These are phyloP conservation scores for Corydoras sp. DNA, from an alignment of 2,113 vertebrate species.

Conservation along the genomic window DNA sequence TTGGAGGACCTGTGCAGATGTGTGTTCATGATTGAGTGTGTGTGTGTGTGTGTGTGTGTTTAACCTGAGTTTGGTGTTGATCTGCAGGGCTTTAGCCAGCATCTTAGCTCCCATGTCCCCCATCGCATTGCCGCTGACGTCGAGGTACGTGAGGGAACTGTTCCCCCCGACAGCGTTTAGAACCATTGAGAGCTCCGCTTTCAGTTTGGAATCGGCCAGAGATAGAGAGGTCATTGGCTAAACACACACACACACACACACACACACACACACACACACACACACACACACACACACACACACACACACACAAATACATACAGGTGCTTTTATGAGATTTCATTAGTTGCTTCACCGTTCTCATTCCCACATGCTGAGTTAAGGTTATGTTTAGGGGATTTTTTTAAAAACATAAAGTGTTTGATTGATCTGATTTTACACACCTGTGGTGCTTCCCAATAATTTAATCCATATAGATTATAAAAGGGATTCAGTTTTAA, in stretches of 20 bases:
- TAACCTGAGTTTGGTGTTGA: constrained; percentile 96
- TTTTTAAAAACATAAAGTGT: too few relatives aligned
- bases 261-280: neutral
- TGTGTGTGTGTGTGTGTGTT: neutral
- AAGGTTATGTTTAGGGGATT: too few relatives aligned
- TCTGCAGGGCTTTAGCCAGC: constrained; percentile 93
- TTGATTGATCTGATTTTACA: too few relatives aligned
- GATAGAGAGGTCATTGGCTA: constrained; percentile 90
- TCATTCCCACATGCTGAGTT: too few relatives aligned
- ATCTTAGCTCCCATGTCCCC: constrained; percentile 98
- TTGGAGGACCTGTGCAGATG: constrained; percentile 3
- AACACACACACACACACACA: constrained; percentile 20
- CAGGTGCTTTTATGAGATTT: too few relatives aligned
- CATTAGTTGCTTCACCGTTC: too few relatives aligned
- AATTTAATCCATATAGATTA: too few relatives aligned
- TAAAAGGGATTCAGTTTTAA: too few relatives aligned
- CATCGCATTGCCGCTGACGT: constrained; percentile 95
- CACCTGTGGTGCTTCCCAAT: too few relatives aligned
- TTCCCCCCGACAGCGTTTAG: constrained; percentile 95
- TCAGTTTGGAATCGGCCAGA: constrained; percentile 90
- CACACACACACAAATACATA: neutral
- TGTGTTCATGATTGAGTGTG: constrained; percentile 15
- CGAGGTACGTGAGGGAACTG: constrained; percentile 83
- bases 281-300: neutral
- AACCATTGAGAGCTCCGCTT: constrained; percentile 84